A percentile compares a stretch with the other conserved stretches of the same genome.
phyloP scores from a whole-genome alignment of 2,888 invertebrate genomes.

The Orthosia incerta region DNA sequence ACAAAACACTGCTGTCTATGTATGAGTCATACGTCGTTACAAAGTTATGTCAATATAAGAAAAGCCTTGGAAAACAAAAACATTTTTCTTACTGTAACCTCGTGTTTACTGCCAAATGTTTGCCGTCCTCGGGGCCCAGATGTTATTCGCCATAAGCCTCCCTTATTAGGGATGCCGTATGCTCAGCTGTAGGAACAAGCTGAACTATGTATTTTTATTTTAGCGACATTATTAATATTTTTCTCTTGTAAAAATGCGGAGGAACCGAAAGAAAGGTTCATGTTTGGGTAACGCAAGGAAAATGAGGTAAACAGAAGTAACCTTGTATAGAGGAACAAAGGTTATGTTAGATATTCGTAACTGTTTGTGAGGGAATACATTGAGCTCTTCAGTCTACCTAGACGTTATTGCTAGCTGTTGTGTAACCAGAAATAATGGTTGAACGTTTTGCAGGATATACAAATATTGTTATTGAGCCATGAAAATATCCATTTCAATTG shows the following conservation, averaged over 20 bases:
- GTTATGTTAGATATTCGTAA: constrained; percentile 37
- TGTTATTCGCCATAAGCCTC: constrained; percentile 89
- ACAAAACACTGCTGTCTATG: constrained; percentile 53
- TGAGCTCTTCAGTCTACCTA: constrained; percentile 18
- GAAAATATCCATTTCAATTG: neutral
- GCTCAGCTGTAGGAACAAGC: constrained; percentile 80
- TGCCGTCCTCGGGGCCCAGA: constrained; percentile 87
- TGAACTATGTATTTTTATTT: constrained; percentile 83
- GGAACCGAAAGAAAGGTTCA: constrained; percentile 51
- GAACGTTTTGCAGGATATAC: neutral
- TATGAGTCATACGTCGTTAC: constrained; percentile 63
- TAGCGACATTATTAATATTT: constrained; percentile 85
- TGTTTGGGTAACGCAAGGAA: constrained; percentile 54
- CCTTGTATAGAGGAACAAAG: constrained; percentile 25
- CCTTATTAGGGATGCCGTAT: constrained; percentile 89
- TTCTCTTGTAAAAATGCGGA: constrained; percentile 63
- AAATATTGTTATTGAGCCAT: neutral
- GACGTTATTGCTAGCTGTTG: constrained; percentile 14
- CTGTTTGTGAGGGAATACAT: constrained; percentile 28
- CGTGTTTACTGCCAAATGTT: constrained; percentile 88
- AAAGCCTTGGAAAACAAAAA: constrained; percentile 84
- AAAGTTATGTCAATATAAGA: constrained; percentile 81
- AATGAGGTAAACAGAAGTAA: constrained; percentile 44
- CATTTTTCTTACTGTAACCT: constrained; percentile 87
- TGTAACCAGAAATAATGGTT: constrained; percentile 9